Base-by-base conservation (phyloP, 2,113 vertebrate genomes). In the Oryzias melastigma region DNA sequence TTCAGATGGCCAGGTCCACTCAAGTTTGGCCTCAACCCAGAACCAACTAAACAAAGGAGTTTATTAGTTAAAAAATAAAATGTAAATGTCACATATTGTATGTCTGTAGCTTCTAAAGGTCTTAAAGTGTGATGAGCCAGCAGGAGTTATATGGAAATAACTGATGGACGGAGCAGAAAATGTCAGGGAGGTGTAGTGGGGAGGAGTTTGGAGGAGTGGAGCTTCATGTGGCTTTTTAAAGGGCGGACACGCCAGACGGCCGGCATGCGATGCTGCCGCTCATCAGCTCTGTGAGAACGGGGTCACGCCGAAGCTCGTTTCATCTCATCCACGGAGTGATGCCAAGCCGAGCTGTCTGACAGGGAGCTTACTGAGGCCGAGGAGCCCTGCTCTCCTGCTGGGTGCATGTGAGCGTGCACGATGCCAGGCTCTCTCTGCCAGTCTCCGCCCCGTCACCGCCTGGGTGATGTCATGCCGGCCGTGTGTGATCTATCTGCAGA, bases 381-480 rank as follows among this genome's bases (percentile, higher is more conserved):
- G 60, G 45, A 73, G 71, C 52, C 43, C 47, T 44, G 35, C 63
- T 48, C 4, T 8, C 52, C 52, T 49, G 15, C 60, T 75, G 56
- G 20, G 49, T 65, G 10, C 65, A 46, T 52, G 60, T 65, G 41
- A 29, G 46, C 47, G 46, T 58, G 53, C 41, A 24, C 15, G 54
- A 85, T 76, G 75, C 66, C 49, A 70, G 58, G 71, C 71, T 70
- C 65, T 83, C 58, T 55, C 78, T 74, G 77, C 83, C 85, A 80
- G 85, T 80, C 84, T 85, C 82, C 81, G 53, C 87, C 81, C 81
- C 24, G 16, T 40, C 74, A 57, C 50, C 59, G 55, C 58, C 43
- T 17, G 70, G 68, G 18, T 88, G 85, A 89, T 85, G 83, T 83
- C 83, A 86, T 84, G 29, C 22, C 57, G 19, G 16, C 50, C 50